A percentile compares a stretch with the other conserved stretches of the same genome.
Evolutionary conservation across 2,113 vertebrate genomes (phyloP).

Genomic region (Cervus canadensis): DNA sequence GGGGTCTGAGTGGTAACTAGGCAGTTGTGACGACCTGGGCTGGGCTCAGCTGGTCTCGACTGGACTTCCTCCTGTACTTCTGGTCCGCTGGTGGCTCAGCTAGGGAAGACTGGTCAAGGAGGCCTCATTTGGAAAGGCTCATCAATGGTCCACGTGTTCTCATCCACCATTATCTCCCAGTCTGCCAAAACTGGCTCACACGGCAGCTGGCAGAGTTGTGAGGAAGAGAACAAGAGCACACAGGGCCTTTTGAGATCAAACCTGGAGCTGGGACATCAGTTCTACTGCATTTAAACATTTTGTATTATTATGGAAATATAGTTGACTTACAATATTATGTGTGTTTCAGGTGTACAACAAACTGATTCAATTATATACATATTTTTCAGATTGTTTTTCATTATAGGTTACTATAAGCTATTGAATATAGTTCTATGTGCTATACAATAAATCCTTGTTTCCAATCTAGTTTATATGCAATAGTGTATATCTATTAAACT

Average conservation of each 20-base stretch:
- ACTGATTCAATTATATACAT: background rate
- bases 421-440: background rate
- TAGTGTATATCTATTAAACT: background rate
- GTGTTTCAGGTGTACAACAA: background rate
- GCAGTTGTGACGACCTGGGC: background rate
- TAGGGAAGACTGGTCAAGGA: too few species aligned
- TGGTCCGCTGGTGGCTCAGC: too few species aligned
- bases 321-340: background rate
- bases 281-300: background rate
- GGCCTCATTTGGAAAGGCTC: background rate
- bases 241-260: background rate
- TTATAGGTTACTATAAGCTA: background rate
- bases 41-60: background rate
- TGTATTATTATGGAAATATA: background rate
- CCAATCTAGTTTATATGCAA: background rate
- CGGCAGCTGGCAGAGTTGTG: background rate
- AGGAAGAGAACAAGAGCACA: background rate
- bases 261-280: background rate
- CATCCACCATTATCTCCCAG: background rate
- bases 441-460: background rate
- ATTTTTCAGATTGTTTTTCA: background rate
- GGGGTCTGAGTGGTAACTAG: background rate
- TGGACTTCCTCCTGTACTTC: background rate
- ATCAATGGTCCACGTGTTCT: accelerated
- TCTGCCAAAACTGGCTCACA: too few species aligned